phyloP scores from a whole-genome alignment of 2,113 vertebrate genomes.

The Choloepus hoffmanni region DNA sequence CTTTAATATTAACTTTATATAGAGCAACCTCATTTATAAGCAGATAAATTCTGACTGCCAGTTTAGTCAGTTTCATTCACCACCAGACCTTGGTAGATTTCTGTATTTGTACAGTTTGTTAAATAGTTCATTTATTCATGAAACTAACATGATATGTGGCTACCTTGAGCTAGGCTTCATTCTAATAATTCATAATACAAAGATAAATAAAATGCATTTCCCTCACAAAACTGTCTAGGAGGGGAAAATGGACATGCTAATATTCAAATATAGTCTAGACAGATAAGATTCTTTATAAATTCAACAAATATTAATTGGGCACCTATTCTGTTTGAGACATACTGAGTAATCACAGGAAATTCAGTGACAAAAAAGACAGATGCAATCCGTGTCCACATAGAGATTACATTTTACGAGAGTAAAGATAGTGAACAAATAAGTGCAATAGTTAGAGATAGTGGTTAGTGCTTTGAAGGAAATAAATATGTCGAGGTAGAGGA shows the following conservation, averaged over 20 bases:
- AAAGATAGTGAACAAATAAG: not conserved
- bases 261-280: not conserved
- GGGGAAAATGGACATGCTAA: not conserved
- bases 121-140: conserved; percentile 4
- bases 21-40: not conserved
- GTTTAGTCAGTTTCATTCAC: conserved; percentile 7
- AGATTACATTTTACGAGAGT: not conserved
- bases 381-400: not conserved
- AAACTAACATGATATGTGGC: not conserved
- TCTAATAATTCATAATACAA: conserved; percentile 6
- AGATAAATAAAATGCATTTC: conserved; percentile 1
- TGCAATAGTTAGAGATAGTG: not conserved
- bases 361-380: not conserved
- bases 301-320: not conserved
- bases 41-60: not conserved
- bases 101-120: conserved; percentile 1
- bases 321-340: not conserved
- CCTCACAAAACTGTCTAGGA: conserved; percentile 24
- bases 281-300: not conserved
- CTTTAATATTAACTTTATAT: not conserved
- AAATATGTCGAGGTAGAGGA: not conserved
- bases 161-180: not conserved
- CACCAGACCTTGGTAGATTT: conserved; percentile 5
- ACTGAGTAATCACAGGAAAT: not conserved
- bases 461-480: not conserved